Conservation (phyloP, 2,888 invertebrate genomes). For the Coremacera marginata region DNA sequence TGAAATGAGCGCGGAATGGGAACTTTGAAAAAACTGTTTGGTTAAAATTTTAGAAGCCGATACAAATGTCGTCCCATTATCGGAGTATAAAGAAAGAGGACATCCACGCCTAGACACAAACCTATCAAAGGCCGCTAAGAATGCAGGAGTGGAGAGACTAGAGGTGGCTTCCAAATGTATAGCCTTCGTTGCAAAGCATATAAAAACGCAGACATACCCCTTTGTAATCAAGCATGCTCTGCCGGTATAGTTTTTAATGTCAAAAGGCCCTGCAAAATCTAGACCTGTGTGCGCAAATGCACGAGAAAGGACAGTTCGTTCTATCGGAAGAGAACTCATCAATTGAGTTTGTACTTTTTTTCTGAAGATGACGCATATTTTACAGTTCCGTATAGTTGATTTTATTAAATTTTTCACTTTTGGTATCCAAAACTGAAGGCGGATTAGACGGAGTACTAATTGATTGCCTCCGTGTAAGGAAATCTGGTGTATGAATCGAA, state of each 20-base stretch:
- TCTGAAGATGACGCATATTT: not conserved
- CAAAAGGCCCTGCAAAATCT: no score
- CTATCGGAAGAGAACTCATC: no score
- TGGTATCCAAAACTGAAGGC: not conserved
- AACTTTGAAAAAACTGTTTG: constrained; percentile 7
- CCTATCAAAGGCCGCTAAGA: constrained; percentile 38
- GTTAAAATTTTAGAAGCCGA: constrained; percentile 34
- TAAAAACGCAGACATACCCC: constrained; percentile 24
- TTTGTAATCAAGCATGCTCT: no score
- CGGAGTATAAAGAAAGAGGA: constrained; percentile 37
- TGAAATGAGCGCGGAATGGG: not conserved
- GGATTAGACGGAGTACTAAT: not conserved
- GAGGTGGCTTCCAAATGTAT: constrained; percentile 33
- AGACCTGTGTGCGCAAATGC: no score
- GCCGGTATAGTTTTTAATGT: not conserved
- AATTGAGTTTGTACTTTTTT: no score
- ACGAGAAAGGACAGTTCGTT: no score
- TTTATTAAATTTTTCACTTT: constrained; percentile 7
- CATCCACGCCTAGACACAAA: constrained; percentile 41
- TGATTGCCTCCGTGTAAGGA: constrained; percentile 6
- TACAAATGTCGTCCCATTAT: constrained; percentile 45
- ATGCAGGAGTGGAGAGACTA: constrained; percentile 35
- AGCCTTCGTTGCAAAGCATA: constrained; percentile 45
- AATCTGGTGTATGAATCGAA: not conserved
- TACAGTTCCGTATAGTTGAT: not conserved